Conservation (phyloP, 2,888 invertebrate species). For the Monopis laevigella region DNA sequence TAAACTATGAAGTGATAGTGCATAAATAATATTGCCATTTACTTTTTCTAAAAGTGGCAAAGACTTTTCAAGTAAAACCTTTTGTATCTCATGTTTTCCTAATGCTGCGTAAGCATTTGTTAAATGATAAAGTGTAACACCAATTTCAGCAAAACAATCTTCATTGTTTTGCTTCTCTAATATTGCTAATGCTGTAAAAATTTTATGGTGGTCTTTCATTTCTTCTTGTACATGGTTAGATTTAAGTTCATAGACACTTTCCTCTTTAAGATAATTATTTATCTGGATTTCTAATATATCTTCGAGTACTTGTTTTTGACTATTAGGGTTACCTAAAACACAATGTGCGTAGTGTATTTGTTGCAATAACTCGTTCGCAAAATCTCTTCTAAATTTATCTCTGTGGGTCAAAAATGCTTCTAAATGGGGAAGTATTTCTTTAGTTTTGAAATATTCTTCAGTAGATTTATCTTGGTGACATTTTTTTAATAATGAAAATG, state of each 20-base stretch:
- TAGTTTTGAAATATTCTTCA: neutral
- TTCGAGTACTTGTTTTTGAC: neutral
- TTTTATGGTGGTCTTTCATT: no score
- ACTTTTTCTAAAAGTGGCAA: neutral
- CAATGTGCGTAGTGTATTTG: neutral
- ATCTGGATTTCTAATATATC: neutral
- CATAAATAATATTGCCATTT: neutral
- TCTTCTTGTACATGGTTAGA: neutral
- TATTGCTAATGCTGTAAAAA: neutral
- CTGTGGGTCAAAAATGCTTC: neutral
- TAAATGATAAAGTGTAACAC: neutral
- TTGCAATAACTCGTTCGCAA: neutral
- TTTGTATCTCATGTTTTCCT: neutral
- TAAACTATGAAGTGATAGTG: neutral
- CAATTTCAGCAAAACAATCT: neutral
- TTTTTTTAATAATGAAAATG: neutral
- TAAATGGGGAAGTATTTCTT: neutral
- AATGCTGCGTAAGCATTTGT: neutral
- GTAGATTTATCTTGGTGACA: neutral
- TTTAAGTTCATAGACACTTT: neutral
- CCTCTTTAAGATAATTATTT: neutral
- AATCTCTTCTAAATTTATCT: neutral
- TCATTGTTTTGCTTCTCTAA: neutral
- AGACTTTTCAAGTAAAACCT: neutral
- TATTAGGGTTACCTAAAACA: neutral